Conservation (phyloP, 2,888 invertebrate genomes). For the Lepidocyrtinus sp. region DNA sequence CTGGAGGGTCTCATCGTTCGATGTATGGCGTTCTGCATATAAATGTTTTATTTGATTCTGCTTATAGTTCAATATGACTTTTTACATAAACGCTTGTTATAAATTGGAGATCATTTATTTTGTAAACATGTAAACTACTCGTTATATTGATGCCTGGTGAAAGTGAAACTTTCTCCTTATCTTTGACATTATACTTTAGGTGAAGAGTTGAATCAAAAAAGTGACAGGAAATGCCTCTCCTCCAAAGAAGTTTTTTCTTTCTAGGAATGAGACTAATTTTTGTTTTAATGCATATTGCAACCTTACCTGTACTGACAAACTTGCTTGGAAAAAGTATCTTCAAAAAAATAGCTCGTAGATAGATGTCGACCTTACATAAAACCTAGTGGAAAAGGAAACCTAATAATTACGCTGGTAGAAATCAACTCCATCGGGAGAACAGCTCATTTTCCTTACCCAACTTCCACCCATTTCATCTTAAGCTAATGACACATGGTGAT, state of each 20-base stretch:
- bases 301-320: not conserved
- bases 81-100: no score
- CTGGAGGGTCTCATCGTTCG: no score
- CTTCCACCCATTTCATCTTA: no score
- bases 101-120: no score
- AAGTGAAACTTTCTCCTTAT: no score
- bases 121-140: no score
- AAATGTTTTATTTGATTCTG: no score
- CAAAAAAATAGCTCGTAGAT: not conserved
- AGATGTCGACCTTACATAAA: not conserved
- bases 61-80: no score
- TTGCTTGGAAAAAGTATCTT: not conserved
- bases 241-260: not conserved
- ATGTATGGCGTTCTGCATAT: no score
- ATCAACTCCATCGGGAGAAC: constrained; percentile 42
- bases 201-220: not conserved
- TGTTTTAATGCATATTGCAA: not conserved
- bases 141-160: no score
- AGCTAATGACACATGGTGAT: no score
- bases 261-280: not conserved
- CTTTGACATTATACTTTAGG: no score
- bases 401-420: constrained; percentile 51
- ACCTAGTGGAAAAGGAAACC: constrained; percentile 56
- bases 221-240: not conserved
- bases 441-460: not conserved